phyloP scores from a whole-genome alignment of 2,797 vertebrate species.

The Protonibea diacanthus region DNA sequence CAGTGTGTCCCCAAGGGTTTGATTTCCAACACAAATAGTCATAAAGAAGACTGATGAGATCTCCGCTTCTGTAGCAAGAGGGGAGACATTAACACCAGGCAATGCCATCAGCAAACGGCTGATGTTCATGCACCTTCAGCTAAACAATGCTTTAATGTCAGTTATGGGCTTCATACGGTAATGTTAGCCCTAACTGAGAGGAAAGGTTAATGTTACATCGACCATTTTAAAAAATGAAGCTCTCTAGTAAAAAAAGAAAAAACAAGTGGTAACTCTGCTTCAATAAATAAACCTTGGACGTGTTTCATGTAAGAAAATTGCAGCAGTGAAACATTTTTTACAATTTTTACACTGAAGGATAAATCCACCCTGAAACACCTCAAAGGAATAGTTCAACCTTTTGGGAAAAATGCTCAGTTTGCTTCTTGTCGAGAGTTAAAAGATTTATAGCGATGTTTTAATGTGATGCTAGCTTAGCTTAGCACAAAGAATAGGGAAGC shows the following conservation, averaged over 20 bases:
- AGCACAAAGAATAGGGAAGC: background rate
- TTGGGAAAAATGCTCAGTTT: background rate
- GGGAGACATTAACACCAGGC: constrained; percentile 55
- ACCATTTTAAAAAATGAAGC: constrained; percentile 21
- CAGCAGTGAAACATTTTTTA: constrained; percentile 6
- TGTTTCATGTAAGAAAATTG: constrained; percentile 22
- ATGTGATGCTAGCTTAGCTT: constrained; percentile 15
- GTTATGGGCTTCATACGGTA: constrained; percentile 33
- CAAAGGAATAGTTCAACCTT: background rate
- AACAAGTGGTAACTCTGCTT: background rate
- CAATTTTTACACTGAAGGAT: constrained; percentile 2
- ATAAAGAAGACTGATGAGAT: constrained; percentile 73
- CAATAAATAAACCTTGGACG: constrained; percentile 26
- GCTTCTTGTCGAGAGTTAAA: background rate
- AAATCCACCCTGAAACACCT: constrained; percentile 15
- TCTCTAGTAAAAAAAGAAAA: background rate
- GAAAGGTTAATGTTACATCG: constrained; percentile 30
- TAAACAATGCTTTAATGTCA: constrained; percentile 58
- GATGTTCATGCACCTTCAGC: constrained; percentile 56
- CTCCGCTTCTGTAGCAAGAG: constrained; percentile 43
- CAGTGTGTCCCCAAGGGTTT: constrained; percentile 43
- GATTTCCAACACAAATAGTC: constrained; percentile 70
- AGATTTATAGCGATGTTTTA: background rate
- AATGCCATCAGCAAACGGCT: constrained; percentile 51
- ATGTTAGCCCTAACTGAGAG: constrained; percentile 18